Base-by-base conservation (phyloP, 1,140 invertebrate genomes). In the Ceratosolen fusciceps region DNA sequence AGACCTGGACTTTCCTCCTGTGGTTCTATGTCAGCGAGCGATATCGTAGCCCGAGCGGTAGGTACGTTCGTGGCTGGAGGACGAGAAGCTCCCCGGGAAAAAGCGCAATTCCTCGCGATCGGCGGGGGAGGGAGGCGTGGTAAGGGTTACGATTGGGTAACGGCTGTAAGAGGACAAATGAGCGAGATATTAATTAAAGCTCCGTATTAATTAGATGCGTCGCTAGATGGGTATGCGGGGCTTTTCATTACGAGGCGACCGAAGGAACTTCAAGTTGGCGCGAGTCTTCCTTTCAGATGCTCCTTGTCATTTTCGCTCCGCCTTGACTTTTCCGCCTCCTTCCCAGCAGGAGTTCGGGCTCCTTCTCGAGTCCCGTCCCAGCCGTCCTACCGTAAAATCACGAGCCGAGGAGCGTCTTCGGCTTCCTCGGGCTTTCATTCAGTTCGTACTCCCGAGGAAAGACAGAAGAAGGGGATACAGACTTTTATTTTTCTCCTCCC, bases 361-460 rank as follows among this genome's bases (percentile, higher is more conserved):
- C 74, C 62, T 68, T 52, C 62, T 37, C 47, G 39, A 49, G 7
- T 77, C n/a, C 19, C 10, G 24, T n/a, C n/a, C n/a, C n/a, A n/a
- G n/a, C n/a, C 34, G 68, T 31, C 49, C 19, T 62, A 77, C 80
- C 80, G 74, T 82, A 82, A 82, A 82, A 80, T 81, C 79, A 82
- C 74, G 56, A 37, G 29, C 12, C 26, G 24, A 62, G 73, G 16
- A 74, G 77, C 82, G 75, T 80, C 80, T 75, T 77, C 39, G 39
- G 75, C 77, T 79, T 80, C 82, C 81, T 81, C 68, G 76, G n/a
- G 74, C 34, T 76, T 31, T 78, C 39, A 78, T n/a, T n/a, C n/a
- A n/a, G n/a, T n/a, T n/a, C n/a, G 72, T 78, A 78, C 81, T 73
- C 58, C 54, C 79, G 82, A 82, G 77, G 78, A 81, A 82, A 74